Percentiles rank a stretch among this genome's conserved stretches.
These are phyloP conservation scores for Temnothorax ravouxi DNA, from an alignment of 2,888 invertebrate genomes.

Conservation along the genomic window DNA sequence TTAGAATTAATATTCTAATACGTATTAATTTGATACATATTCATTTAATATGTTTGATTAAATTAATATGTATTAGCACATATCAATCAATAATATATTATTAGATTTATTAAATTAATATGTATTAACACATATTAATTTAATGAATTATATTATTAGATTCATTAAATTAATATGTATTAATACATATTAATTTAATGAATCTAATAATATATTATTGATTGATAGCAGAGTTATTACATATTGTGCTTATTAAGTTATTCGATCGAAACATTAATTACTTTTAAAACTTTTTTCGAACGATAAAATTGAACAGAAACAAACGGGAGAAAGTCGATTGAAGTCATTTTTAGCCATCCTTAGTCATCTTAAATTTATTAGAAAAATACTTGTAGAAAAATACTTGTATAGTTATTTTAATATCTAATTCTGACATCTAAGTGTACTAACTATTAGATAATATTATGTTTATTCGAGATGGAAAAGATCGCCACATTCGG, in stretches of 20 bases:
- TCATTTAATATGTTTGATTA: too few species aligned
- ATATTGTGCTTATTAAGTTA: neutral
- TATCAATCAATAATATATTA: too few species aligned
- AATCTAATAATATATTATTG: neutral
- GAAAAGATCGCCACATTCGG: neutral
- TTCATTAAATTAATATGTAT: too few species aligned
- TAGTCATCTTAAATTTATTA: neutral
- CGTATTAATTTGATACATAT: too few species aligned
- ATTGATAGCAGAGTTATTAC: neutral
- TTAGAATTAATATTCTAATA: neutral
- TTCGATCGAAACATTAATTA: neutral
- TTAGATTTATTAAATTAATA: too few species aligned
- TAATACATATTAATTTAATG: neutral
- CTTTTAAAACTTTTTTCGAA: neutral
- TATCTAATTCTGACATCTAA: neutral
- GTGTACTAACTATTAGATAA: neutral
- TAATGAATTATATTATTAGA: too few species aligned
- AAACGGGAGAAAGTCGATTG: neutral
- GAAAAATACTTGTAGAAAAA: neutral
- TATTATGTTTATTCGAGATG: neutral
- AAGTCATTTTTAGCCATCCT: neutral
- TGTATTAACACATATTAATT: too few species aligned
- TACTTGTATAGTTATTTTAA: neutral
- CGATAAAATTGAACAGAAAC: neutral
- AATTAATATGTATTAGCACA: too few species aligned